Evolutionary conservation across 2,113 vertebrate species (phyloP).

Genomic region (Colistium nudipinnis): DNA sequence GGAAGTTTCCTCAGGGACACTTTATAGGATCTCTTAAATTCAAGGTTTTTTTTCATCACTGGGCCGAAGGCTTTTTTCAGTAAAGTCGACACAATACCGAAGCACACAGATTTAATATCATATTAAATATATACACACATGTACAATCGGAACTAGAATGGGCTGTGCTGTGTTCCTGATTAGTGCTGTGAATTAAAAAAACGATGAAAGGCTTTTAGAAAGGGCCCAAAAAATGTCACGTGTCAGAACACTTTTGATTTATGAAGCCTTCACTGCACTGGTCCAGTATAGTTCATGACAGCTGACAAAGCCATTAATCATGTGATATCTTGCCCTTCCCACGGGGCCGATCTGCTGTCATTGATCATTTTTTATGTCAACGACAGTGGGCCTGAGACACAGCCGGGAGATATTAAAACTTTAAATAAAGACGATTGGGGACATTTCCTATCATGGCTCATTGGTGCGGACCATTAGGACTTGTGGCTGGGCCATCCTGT

Average conservation of each 20-base stretch:
- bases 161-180: slow-evolving; percentile 17
- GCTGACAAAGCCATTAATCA: slow-evolving; percentile 78
- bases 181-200: slow-evolving; percentile 5
- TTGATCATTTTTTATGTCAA: slow-evolving; percentile 79
- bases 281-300: slow-evolving; percentile 78
- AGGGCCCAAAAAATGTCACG: slow-evolving; percentile 59
- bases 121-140: too few relatives aligned
- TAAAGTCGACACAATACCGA: slow-evolving; percentile 35
- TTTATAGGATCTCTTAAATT: slow-evolving; percentile 55
- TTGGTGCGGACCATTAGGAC: slow-evolving; percentile 26
- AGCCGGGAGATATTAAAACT: slow-evolving; percentile 62
- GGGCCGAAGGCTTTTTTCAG: slow-evolving; percentile 43
- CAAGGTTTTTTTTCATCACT: slow-evolving; percentile 70
- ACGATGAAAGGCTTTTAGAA: slow-evolving; percentile 41
- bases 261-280: slow-evolving; percentile 76
- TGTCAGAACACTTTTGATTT: slow-evolving; percentile 74
- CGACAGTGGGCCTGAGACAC: slow-evolving; percentile 45
- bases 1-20: slow-evolving; percentile 57
- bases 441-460: slow-evolving; percentile 35
- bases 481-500: slow-evolving; percentile 1
- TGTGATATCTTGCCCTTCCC: slow-evolving; percentile 74
- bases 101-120: too few relatives aligned
- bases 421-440: slow-evolving; percentile 71
- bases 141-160: slow-evolving; percentile 8
- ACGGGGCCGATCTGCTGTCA: slow-evolving; percentile 72